A percentile compares a stretch with the other conserved stretches of the same genome.
Conservation (phyloP, 2,888 invertebrate species). For the Pemphredon lugubris region DNA sequence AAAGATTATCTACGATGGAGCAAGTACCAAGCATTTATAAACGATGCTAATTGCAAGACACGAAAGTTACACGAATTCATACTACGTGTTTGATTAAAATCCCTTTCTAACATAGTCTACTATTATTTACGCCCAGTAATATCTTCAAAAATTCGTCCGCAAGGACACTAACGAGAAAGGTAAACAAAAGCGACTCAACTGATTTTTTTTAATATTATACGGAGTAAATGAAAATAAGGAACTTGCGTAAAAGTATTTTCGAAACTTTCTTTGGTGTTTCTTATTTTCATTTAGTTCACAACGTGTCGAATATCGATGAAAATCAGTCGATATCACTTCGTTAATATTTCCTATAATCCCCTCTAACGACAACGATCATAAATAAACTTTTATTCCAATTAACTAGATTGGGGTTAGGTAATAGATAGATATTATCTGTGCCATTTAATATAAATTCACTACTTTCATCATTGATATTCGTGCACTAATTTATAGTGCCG, state of each 20-base stretch:
- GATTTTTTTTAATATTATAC: too few relatives aligned
- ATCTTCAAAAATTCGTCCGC: slow-evolving; percentile 37
- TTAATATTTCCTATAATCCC: too few relatives aligned
- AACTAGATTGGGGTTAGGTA: slow-evolving; percentile 20
- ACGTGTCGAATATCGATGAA: too few relatives aligned
- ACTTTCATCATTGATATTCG: slow-evolving; percentile 25
- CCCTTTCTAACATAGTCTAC: slow-evolving; percentile 43
- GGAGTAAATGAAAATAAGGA: too few relatives aligned
- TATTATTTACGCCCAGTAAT: slow-evolving; percentile 27
- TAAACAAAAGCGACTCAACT: too few relatives aligned
- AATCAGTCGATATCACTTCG: too few relatives aligned
- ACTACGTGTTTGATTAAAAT: slow-evolving; percentile 54
- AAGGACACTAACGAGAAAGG: slow-evolving; percentile 24
- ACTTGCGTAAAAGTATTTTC: too few relatives aligned
- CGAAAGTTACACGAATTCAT: slow-evolving; percentile 53
- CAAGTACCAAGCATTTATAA: slow-evolving; percentile 52
- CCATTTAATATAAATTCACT: slow-evolving; percentile 29
- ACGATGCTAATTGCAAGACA: slow-evolving; percentile 53
- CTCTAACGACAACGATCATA: slow-evolving; percentile 24
- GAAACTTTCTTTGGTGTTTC: too few relatives aligned
- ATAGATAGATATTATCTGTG: slow-evolving; percentile 39
- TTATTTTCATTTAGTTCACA: too few relatives aligned
- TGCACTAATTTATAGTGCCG: slow-evolving; percentile 16
- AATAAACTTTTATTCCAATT: slow-evolving; percentile 19
- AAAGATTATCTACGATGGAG: slow-evolving; percentile 57